Base-by-base conservation (phyloP, 2,888 invertebrate genomes). In the Torymus tubicola region DNA sequence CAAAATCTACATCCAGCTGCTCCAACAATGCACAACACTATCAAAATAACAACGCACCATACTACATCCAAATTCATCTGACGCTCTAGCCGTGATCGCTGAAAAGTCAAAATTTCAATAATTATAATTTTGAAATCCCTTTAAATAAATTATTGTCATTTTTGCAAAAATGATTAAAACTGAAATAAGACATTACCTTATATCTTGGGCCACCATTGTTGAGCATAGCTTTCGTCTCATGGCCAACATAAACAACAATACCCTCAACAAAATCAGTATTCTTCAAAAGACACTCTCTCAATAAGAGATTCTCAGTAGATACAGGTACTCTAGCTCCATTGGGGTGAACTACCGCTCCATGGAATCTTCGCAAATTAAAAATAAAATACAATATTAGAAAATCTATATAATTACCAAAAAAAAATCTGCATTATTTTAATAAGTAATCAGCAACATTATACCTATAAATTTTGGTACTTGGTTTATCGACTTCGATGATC, bases 241-340 rank as follows among this genome's bases (percentile, higher is more conserved):
- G 97, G 80, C 99, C 97, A 93, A 90, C 98, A 93, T 99, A 99
- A 74, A 99, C 96, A 69, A 99, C 98, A 88, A 99, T 96, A 78
- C 99, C 99, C 91, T 99, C 99, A 60, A 99, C 94, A 90, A 94
- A 99, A 91, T 98, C 98, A 12, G 99, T 99, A 91, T 99, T 99
- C 92, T 98, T 97, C 86, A 99, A 93, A 84, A 96, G 94, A 91
- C 98, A 99, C 90, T 98, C 99, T 87, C 99, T 93, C 82, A 99
- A 93, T 85, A 99, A 92, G 84, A 99, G 93, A 92, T 98, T 97
- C 87, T 98, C 97, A 74, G 97, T 96, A 86, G 94, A 94, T 76
- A 98, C 94, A 81, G 97, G 95, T 83, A 98, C 95, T 86, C 96
- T 93, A 81, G 93, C 93, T 42, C 96, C 96, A 86, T 95, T 93